These are phyloP conservation scores for Erebia ligea DNA, from an alignment of 2,888 invertebrate genomes.

Conservation along the genomic window DNA sequence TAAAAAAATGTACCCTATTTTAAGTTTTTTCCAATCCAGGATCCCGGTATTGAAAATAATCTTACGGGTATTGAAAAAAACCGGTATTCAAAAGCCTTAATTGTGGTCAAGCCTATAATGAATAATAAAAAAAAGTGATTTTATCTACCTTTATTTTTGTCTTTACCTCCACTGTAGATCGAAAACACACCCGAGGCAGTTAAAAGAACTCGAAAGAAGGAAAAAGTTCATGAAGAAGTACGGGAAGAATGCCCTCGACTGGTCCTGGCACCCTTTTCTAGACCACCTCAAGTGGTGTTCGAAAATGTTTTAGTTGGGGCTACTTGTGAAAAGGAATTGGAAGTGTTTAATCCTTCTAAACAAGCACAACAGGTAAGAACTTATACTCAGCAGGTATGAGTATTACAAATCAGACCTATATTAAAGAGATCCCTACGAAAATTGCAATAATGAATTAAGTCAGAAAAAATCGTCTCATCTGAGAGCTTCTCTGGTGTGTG, in stretches of 20 bases:
- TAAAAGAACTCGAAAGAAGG: conserved; percentile 59
- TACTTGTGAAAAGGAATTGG: conserved; percentile 77
- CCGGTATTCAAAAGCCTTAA: too few relatives aligned
- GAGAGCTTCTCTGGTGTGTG: too few relatives aligned
- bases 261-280: conserved; percentile 86
- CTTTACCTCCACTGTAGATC: conserved; percentile 57
- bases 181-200: conserved; percentile 78
- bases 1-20: too few relatives aligned
- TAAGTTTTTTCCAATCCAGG: too few relatives aligned
- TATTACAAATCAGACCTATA: too few relatives aligned
- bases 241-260: conserved; percentile 79
- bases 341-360: conserved; percentile 83
- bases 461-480: too few relatives aligned
- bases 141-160: background rate
- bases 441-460: too few relatives aligned
- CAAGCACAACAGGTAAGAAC: conserved; percentile 66
- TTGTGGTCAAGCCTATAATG: too few relatives aligned
- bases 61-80: too few relatives aligned
- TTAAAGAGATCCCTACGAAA: too few relatives aligned
- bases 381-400: background rate
- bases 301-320: conserved; percentile 85
- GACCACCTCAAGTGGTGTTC: conserved; percentile 86
- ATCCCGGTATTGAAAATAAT: too few relatives aligned
- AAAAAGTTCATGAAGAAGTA: conserved; percentile 58
- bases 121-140: too few relatives aligned